These are phyloP conservation scores for Agrotis puta DNA, from an alignment of 2,888 invertebrate species.

Conservation along the genomic window DNA sequence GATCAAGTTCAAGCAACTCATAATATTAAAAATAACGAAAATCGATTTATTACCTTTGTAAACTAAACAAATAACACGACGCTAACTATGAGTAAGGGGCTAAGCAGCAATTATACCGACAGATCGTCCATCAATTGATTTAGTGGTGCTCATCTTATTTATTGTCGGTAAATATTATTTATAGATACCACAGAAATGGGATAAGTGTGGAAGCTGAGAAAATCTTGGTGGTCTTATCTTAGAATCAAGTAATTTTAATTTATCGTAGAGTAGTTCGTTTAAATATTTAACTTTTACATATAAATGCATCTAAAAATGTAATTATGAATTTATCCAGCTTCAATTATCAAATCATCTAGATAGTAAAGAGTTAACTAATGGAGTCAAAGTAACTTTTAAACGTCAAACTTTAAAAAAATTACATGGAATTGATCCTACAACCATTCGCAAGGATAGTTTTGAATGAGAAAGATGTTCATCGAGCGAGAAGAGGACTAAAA, in stretches of 20 bases:
- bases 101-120: constrained; percentile 78
- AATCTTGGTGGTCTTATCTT: constrained; percentile 8
- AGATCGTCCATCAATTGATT: constrained; percentile 85
- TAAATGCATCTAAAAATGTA: too few relatives aligned
- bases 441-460: too few relatives aligned
- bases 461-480: too few relatives aligned
- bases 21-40: constrained; percentile 52
- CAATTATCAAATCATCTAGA: too few relatives aligned
- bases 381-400: too few relatives aligned
- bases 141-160: constrained; percentile 75
- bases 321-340: too few relatives aligned
- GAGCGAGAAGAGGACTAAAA: too few relatives aligned
- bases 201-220: constrained; percentile 47
- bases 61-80: constrained; percentile 51
- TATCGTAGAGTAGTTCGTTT: not conserved
- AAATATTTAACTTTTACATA: not conserved
- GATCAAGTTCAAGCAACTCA: constrained; percentile 6
- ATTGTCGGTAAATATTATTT: constrained; percentile 75
- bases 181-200: constrained; percentile 55
- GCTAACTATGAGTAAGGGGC: constrained; percentile 37
- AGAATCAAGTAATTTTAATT: constrained; percentile 9
- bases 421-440: too few relatives aligned
- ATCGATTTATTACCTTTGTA: constrained; percentile 39
- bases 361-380: too few relatives aligned
- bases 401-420: too few relatives aligned